phyloP scores from a whole-genome alignment of 2,113 vertebrate species.

The Delphinus delphis region DNA sequence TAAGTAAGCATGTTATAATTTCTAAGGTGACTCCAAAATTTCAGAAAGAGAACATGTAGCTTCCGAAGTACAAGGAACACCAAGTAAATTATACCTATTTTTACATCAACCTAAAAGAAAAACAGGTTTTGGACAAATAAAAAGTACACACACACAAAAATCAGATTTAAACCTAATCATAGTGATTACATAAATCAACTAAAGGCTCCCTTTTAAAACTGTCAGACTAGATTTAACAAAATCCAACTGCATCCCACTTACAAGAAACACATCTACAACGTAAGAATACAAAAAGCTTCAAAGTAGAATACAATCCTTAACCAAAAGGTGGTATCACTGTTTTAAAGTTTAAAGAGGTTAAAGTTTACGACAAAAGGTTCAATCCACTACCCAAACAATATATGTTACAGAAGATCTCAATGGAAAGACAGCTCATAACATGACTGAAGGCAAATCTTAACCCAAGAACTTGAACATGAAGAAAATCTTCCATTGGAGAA shows the following conservation, averaged over 20 bases:
- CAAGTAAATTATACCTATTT: not conserved
- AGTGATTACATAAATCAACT: not conserved
- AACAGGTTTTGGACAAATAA: not conserved
- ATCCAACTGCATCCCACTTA: not conserved
- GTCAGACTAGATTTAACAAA: not conserved
- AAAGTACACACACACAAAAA: not conserved
- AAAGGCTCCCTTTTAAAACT: not conserved
- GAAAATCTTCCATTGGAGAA: not conserved
- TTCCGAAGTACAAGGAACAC: not conserved
- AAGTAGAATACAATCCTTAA: not conserved
- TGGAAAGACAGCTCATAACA: not conserved
- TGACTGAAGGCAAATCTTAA: not conserved
- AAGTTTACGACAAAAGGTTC: not conserved
- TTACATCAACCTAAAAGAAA: not conserved
- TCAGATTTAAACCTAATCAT: not conserved
- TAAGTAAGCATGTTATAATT: not conserved
- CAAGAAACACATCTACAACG: not conserved
- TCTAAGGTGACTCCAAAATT: not conserved
- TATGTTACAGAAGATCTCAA: not conserved
- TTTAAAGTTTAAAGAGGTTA: not conserved
- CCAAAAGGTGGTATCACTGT: not conserved
- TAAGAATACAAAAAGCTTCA: not conserved
- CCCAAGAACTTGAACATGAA: constrained; percentile 4
- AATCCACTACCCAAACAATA: not conserved
- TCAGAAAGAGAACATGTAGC: not conserved